phyloP scores from a whole-genome alignment of 2,113 vertebrate genomes.

The Bothrops jararaca region DNA sequence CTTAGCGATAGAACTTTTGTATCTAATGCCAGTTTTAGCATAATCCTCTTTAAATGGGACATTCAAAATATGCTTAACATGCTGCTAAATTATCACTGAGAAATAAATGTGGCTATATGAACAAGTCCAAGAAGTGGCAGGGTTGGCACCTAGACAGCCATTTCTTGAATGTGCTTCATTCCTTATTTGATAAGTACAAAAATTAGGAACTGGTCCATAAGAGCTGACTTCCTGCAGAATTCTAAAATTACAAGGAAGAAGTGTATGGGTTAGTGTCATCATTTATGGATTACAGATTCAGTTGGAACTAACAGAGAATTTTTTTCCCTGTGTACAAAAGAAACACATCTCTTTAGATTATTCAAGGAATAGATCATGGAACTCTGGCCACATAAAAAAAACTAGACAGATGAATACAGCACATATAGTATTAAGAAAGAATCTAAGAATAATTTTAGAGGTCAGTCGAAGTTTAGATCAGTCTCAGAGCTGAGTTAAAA shows the following conservation, averaged over 20 bases:
- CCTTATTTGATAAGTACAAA: background rate
- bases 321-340: background rate
- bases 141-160: background rate
- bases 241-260: background rate
- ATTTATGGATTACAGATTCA: background rate
- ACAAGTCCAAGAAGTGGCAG: background rate
- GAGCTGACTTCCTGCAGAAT: background rate
- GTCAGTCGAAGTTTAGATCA: background rate
- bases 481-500: background rate
- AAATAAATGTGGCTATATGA: background rate
- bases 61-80: background rate
- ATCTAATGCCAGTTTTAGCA: background rate
- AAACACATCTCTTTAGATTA: background rate
- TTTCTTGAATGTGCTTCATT: background rate
- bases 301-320: background rate
- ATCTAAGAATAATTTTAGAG: background rate
- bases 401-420: background rate
- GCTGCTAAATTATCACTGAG: background rate
- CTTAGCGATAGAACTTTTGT: background rate
- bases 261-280: background rate
- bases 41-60: background rate
- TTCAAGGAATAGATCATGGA: background rate
- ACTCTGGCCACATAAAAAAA: background rate
- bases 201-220: background rate
- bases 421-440: background rate